Evolutionary conservation across 2,113 vertebrate genomes (phyloP), one percentile per base, ranked within the genome.

Genomic region (Clarias macrocephalus): DNA sequence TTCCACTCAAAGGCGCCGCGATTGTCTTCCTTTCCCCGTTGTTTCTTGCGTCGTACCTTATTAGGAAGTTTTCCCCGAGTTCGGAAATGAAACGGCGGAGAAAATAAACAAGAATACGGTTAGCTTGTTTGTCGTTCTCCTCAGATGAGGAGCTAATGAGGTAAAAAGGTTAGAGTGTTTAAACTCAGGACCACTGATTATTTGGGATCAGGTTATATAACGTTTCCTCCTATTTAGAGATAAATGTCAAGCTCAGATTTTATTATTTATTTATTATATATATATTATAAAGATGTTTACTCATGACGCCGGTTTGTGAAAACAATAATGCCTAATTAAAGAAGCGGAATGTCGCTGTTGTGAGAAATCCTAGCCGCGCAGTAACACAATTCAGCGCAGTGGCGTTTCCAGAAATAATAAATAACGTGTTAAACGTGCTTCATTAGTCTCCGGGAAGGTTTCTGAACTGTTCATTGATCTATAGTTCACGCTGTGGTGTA

Each of bases 1-100:
- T 84, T 89, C 73, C 33, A n/a, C 85, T 82, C 86, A 76, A 75
- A 89, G 77, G 68, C 57, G n/a, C 52, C 48, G 33, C 48, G 57
- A n/a, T 79, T 70, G 42, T 76, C n/a, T 66, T 76, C 42, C 82
- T 83, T 25, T 52, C 79, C 66, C 60, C 30, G 68, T 48, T 87
- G 83, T 80, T 88, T 83, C 84, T 59, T 1, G n/a, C 56, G 42
- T 52, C 60, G 63, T 68, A 88, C 76, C 87, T 88, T 88, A 88
- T 90, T 86, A 88, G 25, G 70, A 73, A 66, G 60, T 57, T 62
- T 48, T 83, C 57, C 84, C 59, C 81, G 80, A 62, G 76, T 73
- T 77, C 87, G 82, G 81, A 76, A 48, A 76, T 54, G 12, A 76
- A 75, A 72, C 19, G 9, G 19, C 19, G 2, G 33, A 37, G 18